A percentile compares a stretch with the other conserved stretches of the same genome.
phyloP scores from a whole-genome alignment of 2,113 vertebrate species.

The Rostratula benghalensis region DNA sequence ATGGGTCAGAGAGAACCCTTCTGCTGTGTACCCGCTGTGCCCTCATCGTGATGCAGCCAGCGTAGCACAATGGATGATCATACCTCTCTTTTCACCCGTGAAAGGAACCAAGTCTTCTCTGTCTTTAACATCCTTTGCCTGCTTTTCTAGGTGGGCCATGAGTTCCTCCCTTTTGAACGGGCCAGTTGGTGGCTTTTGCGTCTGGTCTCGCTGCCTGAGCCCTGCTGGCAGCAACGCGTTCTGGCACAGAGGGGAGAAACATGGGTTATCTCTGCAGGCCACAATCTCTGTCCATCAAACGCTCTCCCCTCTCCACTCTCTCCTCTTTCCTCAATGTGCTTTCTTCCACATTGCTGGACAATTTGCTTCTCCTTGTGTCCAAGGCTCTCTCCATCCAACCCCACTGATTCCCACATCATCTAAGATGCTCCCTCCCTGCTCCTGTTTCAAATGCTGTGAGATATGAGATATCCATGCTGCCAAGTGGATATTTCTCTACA shows the following conservation, averaged over 20 bases:
- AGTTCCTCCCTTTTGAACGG: slow-evolving; percentile 92
- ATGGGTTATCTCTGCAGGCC: background rate
- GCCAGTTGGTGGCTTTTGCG: slow-evolving; percentile 92
- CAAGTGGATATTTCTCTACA: background rate
- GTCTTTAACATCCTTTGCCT: slow-evolving; percentile 94
- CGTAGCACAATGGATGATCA: background rate
- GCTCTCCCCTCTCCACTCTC: background rate
- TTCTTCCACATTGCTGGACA: background rate
- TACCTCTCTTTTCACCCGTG: slow-evolving; percentile 97
- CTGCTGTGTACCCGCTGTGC: background rate
- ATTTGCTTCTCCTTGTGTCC: background rate
- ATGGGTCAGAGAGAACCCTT: background rate
- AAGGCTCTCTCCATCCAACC: background rate
- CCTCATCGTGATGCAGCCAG: rapidly evolving
- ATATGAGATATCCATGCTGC: background rate
- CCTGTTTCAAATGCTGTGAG: background rate
- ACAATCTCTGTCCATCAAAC: background rate
- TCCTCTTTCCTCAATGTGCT: background rate
- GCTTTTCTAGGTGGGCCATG: slow-evolving; percentile 93
- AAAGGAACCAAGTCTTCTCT: slow-evolving; percentile 93
- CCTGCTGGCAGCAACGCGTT: slow-evolving; percentile 92
- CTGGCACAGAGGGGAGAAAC: slow-evolving; percentile 66
- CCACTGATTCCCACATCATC: background rate
- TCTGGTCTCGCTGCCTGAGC: slow-evolving; percentile 95
- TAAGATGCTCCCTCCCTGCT: background rate